A percentile compares a stretch with the other conserved stretches of the same genome.
Conservation (phyloP, 2,888 invertebrate genomes). For the Phytoseiulus persimilis region DNA sequence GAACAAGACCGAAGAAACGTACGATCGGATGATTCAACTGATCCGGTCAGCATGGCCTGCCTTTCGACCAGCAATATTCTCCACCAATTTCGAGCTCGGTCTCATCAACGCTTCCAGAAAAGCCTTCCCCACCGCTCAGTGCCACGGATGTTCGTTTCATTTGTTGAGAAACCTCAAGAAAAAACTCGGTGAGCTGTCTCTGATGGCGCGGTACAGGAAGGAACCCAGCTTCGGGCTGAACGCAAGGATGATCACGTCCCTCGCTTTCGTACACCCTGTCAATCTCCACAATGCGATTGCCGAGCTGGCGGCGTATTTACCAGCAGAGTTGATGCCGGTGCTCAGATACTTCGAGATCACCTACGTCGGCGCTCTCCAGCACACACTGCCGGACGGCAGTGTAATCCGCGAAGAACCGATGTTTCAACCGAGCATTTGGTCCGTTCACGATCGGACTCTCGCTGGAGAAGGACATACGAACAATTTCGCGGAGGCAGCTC, state of each 20-base stretch:
- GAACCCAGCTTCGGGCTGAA: conserved; percentile 38
- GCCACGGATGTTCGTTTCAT: conserved; percentile 39
- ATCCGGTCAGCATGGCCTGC: conserved; percentile 14
- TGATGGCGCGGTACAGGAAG: conserved; percentile 12
- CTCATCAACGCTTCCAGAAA: conserved; percentile 6
- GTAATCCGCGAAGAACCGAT: not conserved
- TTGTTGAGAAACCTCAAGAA: conserved; percentile 28
- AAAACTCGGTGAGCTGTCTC: conserved; percentile 18
- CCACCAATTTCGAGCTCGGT: not conserved
- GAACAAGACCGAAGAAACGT: conserved; percentile 15
- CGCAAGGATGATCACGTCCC: conserved; percentile 40
- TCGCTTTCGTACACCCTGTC: not conserved
- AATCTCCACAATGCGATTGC: conserved; percentile 34
- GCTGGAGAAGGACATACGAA: conserved; percentile 39
- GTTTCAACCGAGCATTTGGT: conserved; percentile 39
- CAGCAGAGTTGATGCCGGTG: conserved; percentile 39
- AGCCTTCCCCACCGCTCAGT: conserved; percentile 7
- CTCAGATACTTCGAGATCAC: conserved; percentile 40
- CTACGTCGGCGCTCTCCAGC: conserved; percentile 38
- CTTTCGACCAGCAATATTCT: not conserved
- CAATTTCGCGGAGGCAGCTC: conserved; percentile 41
- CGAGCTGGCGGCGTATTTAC: conserved; percentile 9
- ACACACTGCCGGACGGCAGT: not conserved
- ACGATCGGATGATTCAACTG: conserved; percentile 16
- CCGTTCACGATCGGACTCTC: conserved; percentile 39